Percentiles rank a stretch among this genome's conserved stretches.
Evolutionary conservation across 2,888 invertebrate species (phyloP).

Genomic region (Trisateles emortualis): DNA sequence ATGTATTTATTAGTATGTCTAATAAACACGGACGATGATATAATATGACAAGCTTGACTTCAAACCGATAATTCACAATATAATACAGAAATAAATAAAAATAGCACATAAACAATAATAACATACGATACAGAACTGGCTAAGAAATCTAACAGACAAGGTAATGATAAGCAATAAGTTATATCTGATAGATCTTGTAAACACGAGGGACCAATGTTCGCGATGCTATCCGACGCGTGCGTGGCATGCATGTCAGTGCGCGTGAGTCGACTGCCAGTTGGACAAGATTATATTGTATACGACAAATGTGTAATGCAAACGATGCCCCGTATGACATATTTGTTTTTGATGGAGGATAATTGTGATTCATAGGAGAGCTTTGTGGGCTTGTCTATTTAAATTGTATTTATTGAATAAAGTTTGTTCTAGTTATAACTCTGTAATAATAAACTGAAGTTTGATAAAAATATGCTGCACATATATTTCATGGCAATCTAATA

Average conservation of each 20-base stretch:
- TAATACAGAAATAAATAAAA: too few species aligned
- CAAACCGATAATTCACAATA: too few species aligned
- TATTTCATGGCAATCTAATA: too few species aligned
- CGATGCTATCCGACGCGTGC: constrained; percentile 60
- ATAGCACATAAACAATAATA: too few species aligned
- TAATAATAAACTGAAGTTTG: too few species aligned
- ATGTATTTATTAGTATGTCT: too few species aligned
- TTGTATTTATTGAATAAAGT: too few species aligned
- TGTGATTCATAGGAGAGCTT: background rate
- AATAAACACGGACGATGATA: too few species aligned
- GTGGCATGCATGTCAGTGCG: constrained; percentile 65
- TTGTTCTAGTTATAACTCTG: too few species aligned
- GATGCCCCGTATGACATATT: constrained; percentile 27
- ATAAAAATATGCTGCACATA: too few species aligned
- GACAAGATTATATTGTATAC: constrained; percentile 56
- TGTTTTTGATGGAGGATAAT: constrained; percentile 7
- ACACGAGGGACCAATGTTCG: constrained; percentile 50
- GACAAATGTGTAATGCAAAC: constrained; percentile 57
- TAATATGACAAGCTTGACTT: too few species aligned
- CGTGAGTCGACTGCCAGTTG: constrained; percentile 62
- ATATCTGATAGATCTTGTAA: constrained; percentile 41
- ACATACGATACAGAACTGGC: too few species aligned
- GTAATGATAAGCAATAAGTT: constrained; percentile 20
- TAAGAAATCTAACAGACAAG: constrained; percentile 10
- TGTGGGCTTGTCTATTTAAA: background rate